A percentile compares a stretch with the other conserved stretches of the same genome.
Conservation (phyloP, 2,113 vertebrate genomes). For the Brachionichthys hirsutus region DNA sequence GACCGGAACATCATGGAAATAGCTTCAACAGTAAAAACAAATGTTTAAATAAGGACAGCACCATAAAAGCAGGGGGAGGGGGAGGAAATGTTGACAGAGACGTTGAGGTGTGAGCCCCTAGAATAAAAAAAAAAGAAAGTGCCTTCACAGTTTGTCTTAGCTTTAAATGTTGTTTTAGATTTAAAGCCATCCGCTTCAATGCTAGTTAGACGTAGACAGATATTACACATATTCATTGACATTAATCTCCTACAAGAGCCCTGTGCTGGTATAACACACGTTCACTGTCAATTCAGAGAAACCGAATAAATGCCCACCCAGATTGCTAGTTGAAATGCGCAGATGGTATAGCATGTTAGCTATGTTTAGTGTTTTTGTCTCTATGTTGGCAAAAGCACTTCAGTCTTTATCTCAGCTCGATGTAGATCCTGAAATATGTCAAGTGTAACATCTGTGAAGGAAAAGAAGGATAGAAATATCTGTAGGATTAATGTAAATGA, state of each 20-base stretch:
- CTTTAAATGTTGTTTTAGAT: conserved; percentile 15
- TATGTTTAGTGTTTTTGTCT: too few species aligned
- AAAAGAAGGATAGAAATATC: conserved; percentile 58
- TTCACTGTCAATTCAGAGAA: conserved; percentile 13
- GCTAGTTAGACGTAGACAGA: conserved; percentile 43
- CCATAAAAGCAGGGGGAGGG: too few species aligned
- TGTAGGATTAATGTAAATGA: conserved; percentile 78
- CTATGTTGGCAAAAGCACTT: background rate
- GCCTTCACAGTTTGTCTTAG: background rate
- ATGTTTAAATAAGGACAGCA: background rate
- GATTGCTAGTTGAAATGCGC: too few species aligned
- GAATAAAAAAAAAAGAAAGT: background rate
- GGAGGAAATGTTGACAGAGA: background rate
- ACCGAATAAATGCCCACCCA: conserved; percentile 2
- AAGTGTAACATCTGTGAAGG: conserved; percentile 55
- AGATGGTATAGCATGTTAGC: too few species aligned
- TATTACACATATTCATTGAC: conserved; percentile 63
- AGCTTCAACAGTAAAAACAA: background rate
- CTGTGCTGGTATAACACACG: conserved; percentile 3
- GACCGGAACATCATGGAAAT: background rate
- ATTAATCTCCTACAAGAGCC: conserved; percentile 39
- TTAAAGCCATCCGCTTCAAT: conserved; percentile 41
- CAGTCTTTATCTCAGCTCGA: conserved; percentile 29
- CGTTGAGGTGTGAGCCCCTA: background rate
- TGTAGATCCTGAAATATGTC: conserved; percentile 46